A percentile compares a stretch with the other conserved stretches of the same genome.
These are phyloP conservation scores for Clarias magur DNA, from an alignment of 2,113 vertebrate species.

Conservation along the genomic window DNA sequence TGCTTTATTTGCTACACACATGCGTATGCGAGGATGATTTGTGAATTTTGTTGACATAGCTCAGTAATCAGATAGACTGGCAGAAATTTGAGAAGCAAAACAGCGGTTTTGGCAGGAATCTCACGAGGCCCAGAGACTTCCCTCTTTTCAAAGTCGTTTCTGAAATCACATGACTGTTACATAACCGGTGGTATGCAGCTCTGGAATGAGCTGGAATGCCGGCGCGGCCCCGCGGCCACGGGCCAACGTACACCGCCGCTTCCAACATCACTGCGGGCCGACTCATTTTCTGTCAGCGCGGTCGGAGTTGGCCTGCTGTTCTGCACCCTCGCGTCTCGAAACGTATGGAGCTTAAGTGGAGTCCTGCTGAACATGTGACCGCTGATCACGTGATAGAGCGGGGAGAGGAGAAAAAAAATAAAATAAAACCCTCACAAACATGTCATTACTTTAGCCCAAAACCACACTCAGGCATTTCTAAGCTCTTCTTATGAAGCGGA, in stretches of 20 bases:
- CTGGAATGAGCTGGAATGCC: constrained; percentile 29
- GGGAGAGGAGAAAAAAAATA: too few relatives aligned
- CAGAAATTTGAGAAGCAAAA: constrained; percentile 26
- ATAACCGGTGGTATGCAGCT: constrained; percentile 30
- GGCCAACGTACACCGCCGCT: constrained; percentile 15
- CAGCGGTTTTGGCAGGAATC: constrained; percentile 25
- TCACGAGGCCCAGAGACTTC: neutral
- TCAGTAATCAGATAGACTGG: constrained; percentile 15
- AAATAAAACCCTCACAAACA: neutral
- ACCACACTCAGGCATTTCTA: constrained; percentile 1
- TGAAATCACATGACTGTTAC: constrained; percentile 22
- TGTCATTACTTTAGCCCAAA: constrained; percentile 2
- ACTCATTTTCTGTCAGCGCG: constrained; percentile 16
- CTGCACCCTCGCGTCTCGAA: neutral
- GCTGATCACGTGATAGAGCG: neutral
- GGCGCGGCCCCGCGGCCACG: neutral
- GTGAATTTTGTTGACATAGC: constrained; percentile 5
- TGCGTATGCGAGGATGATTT: constrained; percentile 8
- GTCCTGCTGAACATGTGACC: constrained; percentile 20
- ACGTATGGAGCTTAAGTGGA: constrained; percentile 25
- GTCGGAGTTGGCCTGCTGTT: neutral
- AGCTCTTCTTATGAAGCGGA: neutral
- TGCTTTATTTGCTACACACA: neutral
- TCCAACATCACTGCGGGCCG: constrained; percentile 13
- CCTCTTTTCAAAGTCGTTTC: constrained; percentile 19